Evolutionary conservation across 1,140 invertebrate genomes (phyloP).

Genomic region (Charaxes varanes): DNA sequence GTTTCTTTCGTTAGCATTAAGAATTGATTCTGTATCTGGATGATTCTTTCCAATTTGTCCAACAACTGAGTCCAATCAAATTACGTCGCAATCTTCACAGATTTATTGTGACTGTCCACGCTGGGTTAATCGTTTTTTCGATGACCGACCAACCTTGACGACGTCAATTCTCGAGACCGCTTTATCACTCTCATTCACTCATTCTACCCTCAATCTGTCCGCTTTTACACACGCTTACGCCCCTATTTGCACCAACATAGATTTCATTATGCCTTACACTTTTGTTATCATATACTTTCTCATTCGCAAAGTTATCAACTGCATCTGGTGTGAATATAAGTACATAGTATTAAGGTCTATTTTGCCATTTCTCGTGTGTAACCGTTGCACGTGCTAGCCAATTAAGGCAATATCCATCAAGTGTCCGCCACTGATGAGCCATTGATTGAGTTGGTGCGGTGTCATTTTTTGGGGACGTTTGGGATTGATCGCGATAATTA

Average conservation of each 20-base stretch:
- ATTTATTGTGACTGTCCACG: slow-evolving; percentile 26
- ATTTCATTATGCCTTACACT: slow-evolving; percentile 15
- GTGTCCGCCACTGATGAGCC: slow-evolving; percentile 22
- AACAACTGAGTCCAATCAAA: slow-evolving; percentile 14
- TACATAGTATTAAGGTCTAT: slow-evolving; percentile 1
- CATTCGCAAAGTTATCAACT: not conserved
- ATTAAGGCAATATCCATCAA: slow-evolving; percentile 31
- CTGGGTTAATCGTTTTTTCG: slow-evolving; percentile 31
- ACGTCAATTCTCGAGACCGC: slow-evolving; percentile 25
- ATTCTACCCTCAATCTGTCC: slow-evolving; percentile 27
- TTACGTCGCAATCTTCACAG: slow-evolving; percentile 20
- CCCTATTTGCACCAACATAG: slow-evolving; percentile 14
- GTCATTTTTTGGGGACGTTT: slow-evolving; percentile 26
- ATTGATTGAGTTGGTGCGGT: slow-evolving; percentile 26
- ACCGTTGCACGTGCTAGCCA: slow-evolving; percentile 7
- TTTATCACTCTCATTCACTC: slow-evolving; percentile 36
- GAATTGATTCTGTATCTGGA: slow-evolving; percentile 3
- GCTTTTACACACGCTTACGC: slow-evolving; percentile 2
- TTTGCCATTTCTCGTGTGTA: not conserved
- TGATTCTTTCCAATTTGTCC: slow-evolving; percentile 8
- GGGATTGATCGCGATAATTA: slow-evolving; percentile 21
- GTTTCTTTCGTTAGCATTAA: not conserved
- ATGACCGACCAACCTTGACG: slow-evolving; percentile 19
- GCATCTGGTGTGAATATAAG: slow-evolving; percentile 4
- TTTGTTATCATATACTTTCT: slow-evolving; percentile 1